These are phyloP conservation scores for Nipponacmea schrenckii DNA, from an alignment of 2,888 invertebrate genomes.

Conservation along the genomic window DNA sequence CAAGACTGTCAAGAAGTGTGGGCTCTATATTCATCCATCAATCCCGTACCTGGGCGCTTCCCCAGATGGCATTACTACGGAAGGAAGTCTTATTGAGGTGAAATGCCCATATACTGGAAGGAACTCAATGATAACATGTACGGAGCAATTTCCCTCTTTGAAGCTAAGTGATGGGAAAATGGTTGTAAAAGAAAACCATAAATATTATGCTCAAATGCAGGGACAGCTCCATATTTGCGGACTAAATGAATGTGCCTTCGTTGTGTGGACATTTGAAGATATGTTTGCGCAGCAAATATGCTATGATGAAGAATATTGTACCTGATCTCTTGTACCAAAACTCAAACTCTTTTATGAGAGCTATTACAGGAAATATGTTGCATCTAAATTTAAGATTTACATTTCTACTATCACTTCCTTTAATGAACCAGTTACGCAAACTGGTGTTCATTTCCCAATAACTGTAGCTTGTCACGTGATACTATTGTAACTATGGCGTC, in stretches of 20 bases:
- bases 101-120: slow-evolving; percentile 33
- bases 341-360: slow-evolving; percentile 23
- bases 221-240: slow-evolving; percentile 29
- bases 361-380: slow-evolving; percentile 19
- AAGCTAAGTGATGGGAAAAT: slow-evolving; percentile 8
- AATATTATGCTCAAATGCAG: slow-evolving; percentile 33
- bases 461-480: too few relatives aligned
- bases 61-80: slow-evolving; percentile 32
- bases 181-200: slow-evolving; percentile 19
- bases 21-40: slow-evolving; percentile 23
- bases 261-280: slow-evolving; percentile 28
- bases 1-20: slow-evolving; percentile 19
- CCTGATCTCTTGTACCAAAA: slow-evolving; percentile 21
- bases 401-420: too few relatives aligned
- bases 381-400: slow-evolving; percentile 5
- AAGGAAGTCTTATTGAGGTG: slow-evolving; percentile 26
- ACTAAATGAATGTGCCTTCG: slow-evolving; percentile 23
- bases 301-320: slow-evolving; percentile 22
- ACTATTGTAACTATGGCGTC: too few relatives aligned
- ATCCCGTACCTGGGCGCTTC: slow-evolving; percentile 30
- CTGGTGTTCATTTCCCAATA: too few relatives aligned
- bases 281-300: slow-evolving; percentile 21
- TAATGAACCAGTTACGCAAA: too few relatives aligned
- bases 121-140: slow-evolving; percentile 19
- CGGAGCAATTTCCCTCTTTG: slow-evolving; percentile 23